Evolutionary conservation across 2,113 vertebrate species (phyloP).

Genomic region (Platysternon megacephalum): DNA sequence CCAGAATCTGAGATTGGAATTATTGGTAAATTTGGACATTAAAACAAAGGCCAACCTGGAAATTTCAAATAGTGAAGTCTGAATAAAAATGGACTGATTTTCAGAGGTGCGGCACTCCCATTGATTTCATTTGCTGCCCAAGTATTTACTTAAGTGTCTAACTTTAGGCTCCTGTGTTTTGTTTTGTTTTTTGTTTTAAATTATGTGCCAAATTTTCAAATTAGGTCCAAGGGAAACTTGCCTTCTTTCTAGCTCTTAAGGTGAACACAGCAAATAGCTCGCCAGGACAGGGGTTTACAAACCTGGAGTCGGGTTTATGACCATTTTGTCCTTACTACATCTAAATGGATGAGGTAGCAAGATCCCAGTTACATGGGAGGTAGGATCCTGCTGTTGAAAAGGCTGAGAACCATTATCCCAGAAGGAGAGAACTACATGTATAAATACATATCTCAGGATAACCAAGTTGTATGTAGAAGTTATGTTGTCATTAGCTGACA

Average conservation of each 20-base stretch:
- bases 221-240: background rate
- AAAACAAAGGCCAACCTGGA: background rate
- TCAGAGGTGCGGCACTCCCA: background rate
- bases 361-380: background rate
- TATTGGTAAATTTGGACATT: background rate
- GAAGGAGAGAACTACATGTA: background rate
- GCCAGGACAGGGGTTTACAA: background rate
- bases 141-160: background rate
- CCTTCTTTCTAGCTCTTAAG: background rate
- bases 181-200: background rate
- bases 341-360: background rate
- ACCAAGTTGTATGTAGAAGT: conserved; percentile 18
- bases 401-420: conserved; percentile 20
- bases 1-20: background rate
- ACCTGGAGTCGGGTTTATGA: background rate
- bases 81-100: background rate
- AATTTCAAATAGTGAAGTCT: background rate
- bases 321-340: background rate
- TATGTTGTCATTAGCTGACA: conserved; percentile 47
- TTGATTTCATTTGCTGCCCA: background rate
- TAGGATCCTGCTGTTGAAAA: conserved; percentile 34
- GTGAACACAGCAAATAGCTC: background rate
- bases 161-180: background rate
- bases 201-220: background rate
- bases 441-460: conserved; percentile 9